Evolutionary conservation across 2,888 invertebrate species (phyloP).

Genomic region (Cerastoderma edule): DNA sequence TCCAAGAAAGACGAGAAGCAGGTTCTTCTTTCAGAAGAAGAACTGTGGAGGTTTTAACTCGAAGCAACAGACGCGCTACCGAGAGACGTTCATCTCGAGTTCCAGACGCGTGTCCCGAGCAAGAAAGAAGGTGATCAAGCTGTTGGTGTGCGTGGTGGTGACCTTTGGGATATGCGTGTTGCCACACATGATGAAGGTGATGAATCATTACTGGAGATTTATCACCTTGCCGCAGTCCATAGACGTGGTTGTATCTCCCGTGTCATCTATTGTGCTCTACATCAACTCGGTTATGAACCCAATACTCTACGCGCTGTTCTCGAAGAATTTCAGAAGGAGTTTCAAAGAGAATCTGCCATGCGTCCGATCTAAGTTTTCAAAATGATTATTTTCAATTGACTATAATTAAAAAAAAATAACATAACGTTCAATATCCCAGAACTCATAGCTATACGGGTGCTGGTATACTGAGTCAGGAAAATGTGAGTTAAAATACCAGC

Average conservation of each 20-base stretch:
- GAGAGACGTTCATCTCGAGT: conserved; percentile 38
- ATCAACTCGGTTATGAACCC: conserved; percentile 96
- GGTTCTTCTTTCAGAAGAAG: background rate
- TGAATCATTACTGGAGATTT: conserved; percentile 93
- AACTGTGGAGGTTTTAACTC: conserved; percentile 8
- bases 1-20: background rate
- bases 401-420: background rate
- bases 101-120: conserved; percentile 35
- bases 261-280: conserved; percentile 94
- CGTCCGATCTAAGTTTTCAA: conserved; percentile 29
- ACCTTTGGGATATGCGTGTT: conserved; percentile 95
- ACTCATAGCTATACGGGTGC: background rate
- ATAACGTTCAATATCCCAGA: background rate
- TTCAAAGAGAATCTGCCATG: conserved; percentile 90
- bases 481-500: no score
- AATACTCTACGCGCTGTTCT: conserved; percentile 93
- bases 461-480: no score
- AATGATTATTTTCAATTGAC: background rate
- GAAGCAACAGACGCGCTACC: conserved; percentile 13
- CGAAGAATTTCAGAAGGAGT: conserved; percentile 92
- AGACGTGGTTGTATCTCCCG: conserved; percentile 88
- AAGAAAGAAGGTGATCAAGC: conserved; percentile 90
- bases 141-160: conserved; percentile 94
- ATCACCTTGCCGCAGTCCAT: conserved; percentile 81
- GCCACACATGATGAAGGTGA: conserved; percentile 90